Evolutionary conservation across 2,113 vertebrate genomes (phyloP).

Genomic region (Misgurnus mizolepis): DNA sequence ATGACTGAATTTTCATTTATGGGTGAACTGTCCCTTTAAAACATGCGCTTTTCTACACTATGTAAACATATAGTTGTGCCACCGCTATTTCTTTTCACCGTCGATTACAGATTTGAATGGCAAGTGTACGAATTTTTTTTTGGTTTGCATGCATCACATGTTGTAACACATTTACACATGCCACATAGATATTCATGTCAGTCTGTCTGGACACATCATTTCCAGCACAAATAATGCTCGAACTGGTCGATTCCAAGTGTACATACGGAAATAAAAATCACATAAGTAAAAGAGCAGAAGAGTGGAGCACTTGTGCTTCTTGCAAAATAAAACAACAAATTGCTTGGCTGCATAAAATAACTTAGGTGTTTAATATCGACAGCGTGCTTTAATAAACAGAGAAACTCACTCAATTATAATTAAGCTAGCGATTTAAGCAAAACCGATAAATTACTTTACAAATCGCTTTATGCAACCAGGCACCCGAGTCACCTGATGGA

Average conservation of each 20-base stretch:
- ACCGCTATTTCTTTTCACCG: neutral
- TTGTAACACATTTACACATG: conserved; percentile 52
- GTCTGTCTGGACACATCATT: conserved; percentile 1
- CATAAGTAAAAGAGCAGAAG: conserved; percentile 67
- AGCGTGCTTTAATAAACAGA: neutral
- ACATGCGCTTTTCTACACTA: neutral
- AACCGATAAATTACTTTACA: neutral
- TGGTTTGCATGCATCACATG: conserved; percentile 19
- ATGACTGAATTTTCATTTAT: no score
- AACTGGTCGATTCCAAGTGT: conserved; percentile 78
- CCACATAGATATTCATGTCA: conserved; percentile 58
- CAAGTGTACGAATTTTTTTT: conserved; percentile 22
- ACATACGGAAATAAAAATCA: conserved; percentile 64
- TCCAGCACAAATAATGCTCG: conserved; percentile 74
- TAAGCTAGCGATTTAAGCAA: neutral
- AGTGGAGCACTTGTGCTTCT: conserved; percentile 51
- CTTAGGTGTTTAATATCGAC: neutral
- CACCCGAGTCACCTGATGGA: neutral
- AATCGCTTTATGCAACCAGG: conserved; percentile 35
- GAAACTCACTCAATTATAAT: neutral
- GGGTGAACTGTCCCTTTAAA: no score
- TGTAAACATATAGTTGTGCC: conserved; percentile 27
- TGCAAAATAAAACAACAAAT: neutral
- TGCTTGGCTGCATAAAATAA: conserved; percentile 18
- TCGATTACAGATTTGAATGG: neutral